Evolutionary conservation across 1,140 invertebrate genomes (phyloP).

Genomic region (Drusus annulatus): DNA sequence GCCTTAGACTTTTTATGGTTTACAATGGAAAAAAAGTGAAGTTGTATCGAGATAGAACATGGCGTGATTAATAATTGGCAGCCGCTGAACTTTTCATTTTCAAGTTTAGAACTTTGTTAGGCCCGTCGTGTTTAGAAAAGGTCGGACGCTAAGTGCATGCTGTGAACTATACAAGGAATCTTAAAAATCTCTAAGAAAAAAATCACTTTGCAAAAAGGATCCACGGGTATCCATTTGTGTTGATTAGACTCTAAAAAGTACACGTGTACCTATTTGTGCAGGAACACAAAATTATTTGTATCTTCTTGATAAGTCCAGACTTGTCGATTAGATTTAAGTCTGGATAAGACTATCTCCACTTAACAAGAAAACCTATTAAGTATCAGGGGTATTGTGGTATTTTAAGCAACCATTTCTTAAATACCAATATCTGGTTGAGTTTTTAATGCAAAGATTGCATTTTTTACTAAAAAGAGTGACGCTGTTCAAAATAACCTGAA

Average conservation of each 20-base stretch:
- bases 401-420: too few relatives aligned
- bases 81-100: conserved; percentile 50
- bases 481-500: too few relatives aligned
- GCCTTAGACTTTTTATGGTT: too few relatives aligned
- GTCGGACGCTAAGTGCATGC: conserved; percentile 37
- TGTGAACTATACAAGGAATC: background rate
- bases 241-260: too few relatives aligned
- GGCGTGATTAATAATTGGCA: conserved; percentile 57
- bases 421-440: too few relatives aligned
- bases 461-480: too few relatives aligned
- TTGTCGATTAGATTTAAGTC: background rate
- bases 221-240: background rate
- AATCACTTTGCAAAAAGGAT: background rate
- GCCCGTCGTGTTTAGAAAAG: background rate
- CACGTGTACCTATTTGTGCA: background rate
- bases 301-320: background rate
- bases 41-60: conserved; percentile 3
- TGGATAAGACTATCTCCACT: background rate
- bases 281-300: background rate
- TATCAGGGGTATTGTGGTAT: too few relatives aligned
- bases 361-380: background rate
- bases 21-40: background rate
- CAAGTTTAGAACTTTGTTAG: conserved; percentile 49
- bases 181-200: background rate
- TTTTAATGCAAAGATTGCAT: too few relatives aligned